Percentiles rank a stretch among this genome's conserved stretches.
Conservation (phyloP, 2,797 vertebrate species). For the Pangasius krempfi region DNA sequence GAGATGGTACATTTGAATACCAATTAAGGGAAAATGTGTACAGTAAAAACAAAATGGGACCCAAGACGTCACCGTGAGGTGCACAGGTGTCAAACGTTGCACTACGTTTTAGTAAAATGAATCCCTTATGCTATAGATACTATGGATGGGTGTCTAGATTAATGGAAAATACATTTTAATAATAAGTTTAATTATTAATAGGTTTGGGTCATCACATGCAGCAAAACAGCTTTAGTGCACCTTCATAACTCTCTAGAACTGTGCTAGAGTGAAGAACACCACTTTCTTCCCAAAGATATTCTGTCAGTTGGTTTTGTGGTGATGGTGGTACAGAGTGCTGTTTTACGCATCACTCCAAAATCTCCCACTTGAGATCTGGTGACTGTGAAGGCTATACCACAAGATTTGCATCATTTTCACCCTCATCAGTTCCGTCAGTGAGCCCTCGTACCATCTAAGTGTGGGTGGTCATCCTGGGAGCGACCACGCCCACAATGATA, state of each 20-base stretch:
- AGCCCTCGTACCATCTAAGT: not conserved
- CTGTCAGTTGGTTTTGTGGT: not conserved
- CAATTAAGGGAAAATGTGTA: not conserved
- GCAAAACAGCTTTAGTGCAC: too few species aligned
- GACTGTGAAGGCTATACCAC: not conserved
- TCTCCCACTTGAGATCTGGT: not conserved
- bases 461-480: not conserved
- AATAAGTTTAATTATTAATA: not conserved
- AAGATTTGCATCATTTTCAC: not conserved
- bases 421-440: not conserved
- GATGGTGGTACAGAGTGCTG: too few species aligned
- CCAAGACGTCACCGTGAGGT: not conserved
- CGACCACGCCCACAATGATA: not conserved
- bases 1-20: not conserved
- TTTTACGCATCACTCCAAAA: not conserved
- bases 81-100: not conserved
- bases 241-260: too few species aligned
- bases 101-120: not conserved
- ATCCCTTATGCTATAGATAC: not conserved
- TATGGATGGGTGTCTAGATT: not conserved
- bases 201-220: too few species aligned
- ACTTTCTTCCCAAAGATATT: not conserved
- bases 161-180: not conserved
- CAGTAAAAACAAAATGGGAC: not conserved
- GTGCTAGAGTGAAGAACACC: too few species aligned